Evolutionary conservation across 2,113 vertebrate genomes (phyloP).

Genomic region (Ibidorhyncha struthersii): DNA sequence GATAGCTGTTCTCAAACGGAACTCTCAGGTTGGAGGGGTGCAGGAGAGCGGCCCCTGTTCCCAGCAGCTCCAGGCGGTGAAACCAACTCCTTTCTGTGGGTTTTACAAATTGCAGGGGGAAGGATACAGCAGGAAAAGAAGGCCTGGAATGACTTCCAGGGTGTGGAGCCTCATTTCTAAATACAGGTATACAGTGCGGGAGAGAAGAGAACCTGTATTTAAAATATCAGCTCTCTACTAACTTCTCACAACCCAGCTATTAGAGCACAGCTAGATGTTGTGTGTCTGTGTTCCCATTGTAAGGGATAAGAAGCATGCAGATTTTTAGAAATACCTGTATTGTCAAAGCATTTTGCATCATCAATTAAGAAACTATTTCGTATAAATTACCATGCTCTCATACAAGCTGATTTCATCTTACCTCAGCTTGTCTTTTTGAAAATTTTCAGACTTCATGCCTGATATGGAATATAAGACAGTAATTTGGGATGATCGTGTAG

Average conservation of each 20-base stretch:
- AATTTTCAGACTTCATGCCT: background rate
- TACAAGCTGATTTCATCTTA: background rate
- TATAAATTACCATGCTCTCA: background rate
- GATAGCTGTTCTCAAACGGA: background rate
- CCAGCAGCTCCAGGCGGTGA: fast-evolving
- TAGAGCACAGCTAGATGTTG: background rate
- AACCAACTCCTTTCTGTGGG: background rate
- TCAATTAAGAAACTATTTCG: background rate
- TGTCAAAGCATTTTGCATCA: background rate
- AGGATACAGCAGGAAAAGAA: background rate
- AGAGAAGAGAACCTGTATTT: background rate
- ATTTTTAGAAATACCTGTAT: background rate
- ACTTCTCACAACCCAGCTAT: background rate
- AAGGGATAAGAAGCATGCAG: background rate
- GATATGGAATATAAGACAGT: background rate
- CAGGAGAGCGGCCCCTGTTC: background rate
- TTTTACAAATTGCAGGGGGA: background rate
- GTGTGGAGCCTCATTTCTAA: background rate
- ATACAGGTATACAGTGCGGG: background rate
- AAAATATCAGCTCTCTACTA: background rate
- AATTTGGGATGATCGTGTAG: background rate
- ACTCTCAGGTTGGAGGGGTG: fast-evolving
- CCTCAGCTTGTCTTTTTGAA: background rate
- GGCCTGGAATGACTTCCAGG: background rate
- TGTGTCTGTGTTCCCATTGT: fast-evolving